Evolutionary conservation across 1,140 invertebrate species (phyloP).

Genomic region (Drosophila elegans): DNA sequence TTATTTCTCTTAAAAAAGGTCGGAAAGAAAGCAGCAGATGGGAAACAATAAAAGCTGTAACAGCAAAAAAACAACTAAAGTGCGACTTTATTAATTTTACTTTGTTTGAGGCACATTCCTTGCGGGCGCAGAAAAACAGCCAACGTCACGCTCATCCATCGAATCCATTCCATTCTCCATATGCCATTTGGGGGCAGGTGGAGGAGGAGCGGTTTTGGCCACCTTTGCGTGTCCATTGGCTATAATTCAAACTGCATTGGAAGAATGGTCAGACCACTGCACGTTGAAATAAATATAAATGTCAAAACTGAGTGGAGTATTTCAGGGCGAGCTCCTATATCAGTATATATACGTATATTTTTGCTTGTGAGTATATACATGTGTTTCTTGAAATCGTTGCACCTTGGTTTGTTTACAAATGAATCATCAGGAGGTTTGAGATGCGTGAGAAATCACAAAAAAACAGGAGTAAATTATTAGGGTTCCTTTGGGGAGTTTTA

Average conservation of each 20-base stretch:
- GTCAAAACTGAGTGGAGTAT: constrained; percentile 79
- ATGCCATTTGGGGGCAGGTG: constrained; percentile 41
- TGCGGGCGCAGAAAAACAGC: constrained; percentile 20
- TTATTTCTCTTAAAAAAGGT: constrained; percentile 34
- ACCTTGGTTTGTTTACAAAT: constrained; percentile 53
- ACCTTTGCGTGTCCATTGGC: constrained; percentile 80
- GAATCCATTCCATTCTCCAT: constrained; percentile 27
- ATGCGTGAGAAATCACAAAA: constrained; percentile 52
- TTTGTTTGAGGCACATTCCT: constrained; percentile 64
- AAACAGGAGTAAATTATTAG: neutral
- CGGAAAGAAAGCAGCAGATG: constrained; percentile 19
- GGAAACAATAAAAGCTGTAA: constrained; percentile 52
- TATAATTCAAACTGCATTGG: constrained; percentile 76
- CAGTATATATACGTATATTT: constrained; percentile 29
- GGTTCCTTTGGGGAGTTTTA: neutral
- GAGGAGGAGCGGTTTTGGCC: constrained; percentile 58
- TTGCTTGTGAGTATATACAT: constrained; percentile 6
- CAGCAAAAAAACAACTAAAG: constrained; percentile 52
- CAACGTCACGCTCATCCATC: constrained; percentile 54
- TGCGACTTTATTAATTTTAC: constrained; percentile 72
- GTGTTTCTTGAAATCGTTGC: constrained; percentile 41
- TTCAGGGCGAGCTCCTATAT: constrained; percentile 57
- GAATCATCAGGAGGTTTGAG: constrained; percentile 50
- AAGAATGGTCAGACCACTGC: constrained; percentile 54
- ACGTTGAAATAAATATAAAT: constrained; percentile 84